These are phyloP conservation scores for Eledona agricola DNA, from an alignment of 2,888 invertebrate genomes.

Conservation along the genomic window DNA sequence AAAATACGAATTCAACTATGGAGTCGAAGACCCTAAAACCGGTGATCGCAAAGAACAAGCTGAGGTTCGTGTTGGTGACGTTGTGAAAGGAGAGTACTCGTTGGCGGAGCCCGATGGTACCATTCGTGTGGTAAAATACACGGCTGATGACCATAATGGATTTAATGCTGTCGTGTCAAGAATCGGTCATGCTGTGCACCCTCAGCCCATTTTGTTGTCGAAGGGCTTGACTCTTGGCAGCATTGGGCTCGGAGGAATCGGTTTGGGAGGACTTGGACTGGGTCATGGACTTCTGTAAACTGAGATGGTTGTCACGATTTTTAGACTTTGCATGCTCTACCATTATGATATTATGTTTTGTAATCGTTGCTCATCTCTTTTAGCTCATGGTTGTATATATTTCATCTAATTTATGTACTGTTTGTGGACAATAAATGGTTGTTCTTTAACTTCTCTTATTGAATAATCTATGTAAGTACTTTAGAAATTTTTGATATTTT, in stretches of 20 bases:
- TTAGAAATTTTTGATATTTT: too few species aligned
- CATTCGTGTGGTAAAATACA: constrained; percentile 66
- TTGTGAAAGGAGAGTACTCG: constrained; percentile 67
- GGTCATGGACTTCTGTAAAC: constrained; percentile 1
- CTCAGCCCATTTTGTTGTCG: constrained; percentile 10
- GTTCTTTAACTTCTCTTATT: too few species aligned
- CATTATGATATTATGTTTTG: not conserved
- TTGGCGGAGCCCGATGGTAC: constrained; percentile 68
- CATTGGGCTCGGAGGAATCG: not conserved
- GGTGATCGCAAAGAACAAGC: constrained; percentile 68
- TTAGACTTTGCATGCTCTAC: not conserved
- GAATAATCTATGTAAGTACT: too few species aligned
- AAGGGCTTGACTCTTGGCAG: constrained; percentile 2
- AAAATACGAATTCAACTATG: constrained; percentile 68
- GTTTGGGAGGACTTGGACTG: constrained; percentile 6
- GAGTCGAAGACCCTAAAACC: constrained; percentile 67
- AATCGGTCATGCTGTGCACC: constrained; percentile 64
- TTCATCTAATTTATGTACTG: constrained; percentile 6
- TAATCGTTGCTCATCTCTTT: constrained; percentile 14
- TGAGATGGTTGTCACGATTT: not conserved
- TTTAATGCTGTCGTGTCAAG: constrained; percentile 58
- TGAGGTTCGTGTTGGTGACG: constrained; percentile 66
- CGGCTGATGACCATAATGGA: constrained; percentile 68
- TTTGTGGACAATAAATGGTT: constrained; percentile 3
- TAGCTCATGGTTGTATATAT: constrained; percentile 4